These are phyloP conservation scores for Charaxes varanes DNA, from an alignment of 1,140 invertebrate species.

Conservation along the genomic window DNA sequence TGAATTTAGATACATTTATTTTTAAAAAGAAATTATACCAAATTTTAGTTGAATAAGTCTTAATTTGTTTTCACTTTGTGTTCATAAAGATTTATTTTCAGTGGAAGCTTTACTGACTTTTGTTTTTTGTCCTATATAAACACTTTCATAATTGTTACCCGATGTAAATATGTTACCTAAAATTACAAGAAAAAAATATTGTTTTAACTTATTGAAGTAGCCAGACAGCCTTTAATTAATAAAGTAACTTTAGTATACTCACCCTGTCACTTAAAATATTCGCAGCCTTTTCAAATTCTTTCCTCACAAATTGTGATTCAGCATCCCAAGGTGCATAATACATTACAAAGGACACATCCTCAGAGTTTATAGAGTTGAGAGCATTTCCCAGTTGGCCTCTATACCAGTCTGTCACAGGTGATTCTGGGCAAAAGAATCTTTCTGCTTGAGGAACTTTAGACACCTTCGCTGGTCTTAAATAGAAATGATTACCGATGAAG, in stretches of 20 bases:
- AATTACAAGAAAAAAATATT: too few relatives aligned
- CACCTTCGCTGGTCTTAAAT: slow-evolving; percentile 79
- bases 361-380: slow-evolving; percentile 75
- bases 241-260: slow-evolving; percentile 30
- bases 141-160: not conserved
- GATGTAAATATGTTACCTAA: not conserved
- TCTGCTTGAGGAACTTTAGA: slow-evolving; percentile 78
- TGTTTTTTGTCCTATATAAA: too few relatives aligned
- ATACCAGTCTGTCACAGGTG: slow-evolving; percentile 83
- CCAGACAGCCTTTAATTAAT: too few relatives aligned
- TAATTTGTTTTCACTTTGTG: too few relatives aligned
- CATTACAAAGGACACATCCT: slow-evolving; percentile 87
- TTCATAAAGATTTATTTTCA: too few relatives aligned
- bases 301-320: slow-evolving; percentile 80
- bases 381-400: slow-evolving; percentile 79
- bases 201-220: too few relatives aligned
- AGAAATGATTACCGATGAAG: slow-evolving; percentile 5
- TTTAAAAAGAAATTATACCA: too few relatives aligned
- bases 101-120: too few relatives aligned
- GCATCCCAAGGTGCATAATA: slow-evolving; percentile 94
- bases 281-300: slow-evolving; percentile 84
- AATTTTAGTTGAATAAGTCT: too few relatives aligned
- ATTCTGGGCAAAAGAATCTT: slow-evolving; percentile 81
- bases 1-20: too few relatives aligned
- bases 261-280: slow-evolving; percentile 81